Conservation (phyloP, 2,797 vertebrate species). For the Cichlasoma orientale region DNA sequence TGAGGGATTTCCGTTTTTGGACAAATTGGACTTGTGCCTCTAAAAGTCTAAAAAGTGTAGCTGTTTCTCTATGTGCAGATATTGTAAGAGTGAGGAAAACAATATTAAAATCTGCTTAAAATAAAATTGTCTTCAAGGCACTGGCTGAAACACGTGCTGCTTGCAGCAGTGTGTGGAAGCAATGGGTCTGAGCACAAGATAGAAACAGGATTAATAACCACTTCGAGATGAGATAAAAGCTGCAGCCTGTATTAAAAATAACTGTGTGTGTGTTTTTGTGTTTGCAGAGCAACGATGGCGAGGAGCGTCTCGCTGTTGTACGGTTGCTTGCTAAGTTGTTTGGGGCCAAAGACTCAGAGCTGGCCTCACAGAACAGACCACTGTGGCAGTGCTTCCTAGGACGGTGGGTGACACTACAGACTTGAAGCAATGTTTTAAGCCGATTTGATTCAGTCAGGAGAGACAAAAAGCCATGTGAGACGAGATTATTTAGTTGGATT, state of each 20-base stretch:
- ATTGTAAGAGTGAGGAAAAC: rapidly evolving
- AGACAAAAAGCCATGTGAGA: neutral
- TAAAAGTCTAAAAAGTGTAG: neutral
- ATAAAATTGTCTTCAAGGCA: neutral
- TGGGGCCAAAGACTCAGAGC: constrained; percentile 97
- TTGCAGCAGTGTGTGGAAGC: neutral
- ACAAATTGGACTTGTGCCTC: neutral
- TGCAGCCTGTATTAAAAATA: neutral
- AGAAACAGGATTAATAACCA: neutral
- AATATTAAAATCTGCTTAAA: neutral
- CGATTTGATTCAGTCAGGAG: neutral
- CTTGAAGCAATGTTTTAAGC: neutral
- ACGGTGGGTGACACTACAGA: constrained; percentile 77
- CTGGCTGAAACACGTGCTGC: neutral
- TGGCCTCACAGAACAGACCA: constrained; percentile 96
- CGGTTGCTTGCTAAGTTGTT: constrained; percentile 95
- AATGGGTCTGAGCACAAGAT: neutral
- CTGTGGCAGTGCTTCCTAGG: constrained; percentile 99
- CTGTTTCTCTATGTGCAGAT: neutral
- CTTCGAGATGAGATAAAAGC: neutral
- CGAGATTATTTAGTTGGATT: neutral
- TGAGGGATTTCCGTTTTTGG: neutral
- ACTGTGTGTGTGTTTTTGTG: neutral
- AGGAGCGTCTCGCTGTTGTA: constrained; percentile 96
- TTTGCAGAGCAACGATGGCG: constrained; percentile 95